Conservation (phyloP, 2,888 invertebrate genomes). For the Meteorus colon region DNA sequence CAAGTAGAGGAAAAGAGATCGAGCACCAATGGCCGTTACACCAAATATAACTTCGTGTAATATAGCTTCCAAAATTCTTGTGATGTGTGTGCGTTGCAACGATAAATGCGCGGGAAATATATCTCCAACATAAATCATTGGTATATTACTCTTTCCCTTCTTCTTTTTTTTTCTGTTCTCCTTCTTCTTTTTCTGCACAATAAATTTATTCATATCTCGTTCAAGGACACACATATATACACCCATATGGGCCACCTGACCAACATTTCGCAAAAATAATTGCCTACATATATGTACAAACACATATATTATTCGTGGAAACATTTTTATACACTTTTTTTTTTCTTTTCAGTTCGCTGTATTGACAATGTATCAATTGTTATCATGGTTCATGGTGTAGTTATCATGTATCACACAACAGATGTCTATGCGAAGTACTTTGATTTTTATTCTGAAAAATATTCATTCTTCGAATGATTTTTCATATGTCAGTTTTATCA, state of each 20-base stretch:
- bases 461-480: too few relatives aligned
- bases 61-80: conserved; percentile 5
- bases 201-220: background rate
- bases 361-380: too few relatives aligned
- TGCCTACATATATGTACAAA: background rate
- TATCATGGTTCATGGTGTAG: too few relatives aligned
- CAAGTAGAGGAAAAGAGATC: conserved; percentile 1
- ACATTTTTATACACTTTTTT: too few relatives aligned
- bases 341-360: too few relatives aligned
- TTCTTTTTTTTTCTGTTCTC: background rate
- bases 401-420: too few relatives aligned
- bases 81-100: conserved; percentile 4
- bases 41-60: conserved; percentile 18
- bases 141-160: background rate
- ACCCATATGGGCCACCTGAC: conserved; percentile 10
- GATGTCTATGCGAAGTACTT: too few relatives aligned
- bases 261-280: conserved; percentile 32
- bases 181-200: background rate
- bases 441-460: too few relatives aligned
- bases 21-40: conserved; percentile 45
- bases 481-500: too few relatives aligned
- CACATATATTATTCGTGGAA: too few relatives aligned
- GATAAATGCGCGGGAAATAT: conserved; percentile 8
- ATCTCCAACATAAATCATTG: background rate
- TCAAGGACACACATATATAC: background rate